Evolutionary conservation across 2,113 vertebrate species (phyloP), one percentile per base, ranked within the genome.

Genomic region (Hemiscyllium ocellatum): DNA sequence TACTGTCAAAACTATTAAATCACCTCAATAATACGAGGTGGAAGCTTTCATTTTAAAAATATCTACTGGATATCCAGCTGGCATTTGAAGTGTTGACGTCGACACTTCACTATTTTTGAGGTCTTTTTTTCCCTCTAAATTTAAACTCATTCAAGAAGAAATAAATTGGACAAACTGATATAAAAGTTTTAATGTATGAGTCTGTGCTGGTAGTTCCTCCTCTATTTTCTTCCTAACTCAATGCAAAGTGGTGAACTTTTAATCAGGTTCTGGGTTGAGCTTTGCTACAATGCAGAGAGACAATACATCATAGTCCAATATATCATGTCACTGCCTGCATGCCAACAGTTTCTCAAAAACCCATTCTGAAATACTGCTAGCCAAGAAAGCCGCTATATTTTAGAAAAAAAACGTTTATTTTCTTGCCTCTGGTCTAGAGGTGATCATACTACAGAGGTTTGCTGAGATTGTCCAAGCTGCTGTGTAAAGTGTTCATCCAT

Each of bases 401-500:
- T 97, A 52, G 52, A 66, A 96, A 96, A 96, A 97, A 96, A 97
- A 95, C 96, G 97, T 97, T 97, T 97, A 96, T 97, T 97, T 98
- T 97, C 96, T 96, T 97, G 68, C 95, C 96, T 96, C 96, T 97
- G 97, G 96, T 97, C 96, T 97, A 98, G 98, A 97, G 97, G 97
- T 98, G 98, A 98, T 98, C 95, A 95, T 97, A 97, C 98, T 97
- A 97, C 96, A 93, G 97, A 97, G 98, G 98, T 97, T 96, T 97
- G 96, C 98, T 97, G 97, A 98, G 98, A 98, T 98, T 98, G 98
- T 98, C 98, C 98, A 97, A 97, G 98, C 98, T 98, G 97, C 97
- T 98, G 97, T 97, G 97, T 97, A 98, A 98, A 98, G 98, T 97
- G 97, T 97, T 98, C 98, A 99, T 99, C 98, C 98, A 99, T 99